Base-by-base conservation (phyloP, 2,113 vertebrate species). In the Microcebus ravelobensis region DNA sequence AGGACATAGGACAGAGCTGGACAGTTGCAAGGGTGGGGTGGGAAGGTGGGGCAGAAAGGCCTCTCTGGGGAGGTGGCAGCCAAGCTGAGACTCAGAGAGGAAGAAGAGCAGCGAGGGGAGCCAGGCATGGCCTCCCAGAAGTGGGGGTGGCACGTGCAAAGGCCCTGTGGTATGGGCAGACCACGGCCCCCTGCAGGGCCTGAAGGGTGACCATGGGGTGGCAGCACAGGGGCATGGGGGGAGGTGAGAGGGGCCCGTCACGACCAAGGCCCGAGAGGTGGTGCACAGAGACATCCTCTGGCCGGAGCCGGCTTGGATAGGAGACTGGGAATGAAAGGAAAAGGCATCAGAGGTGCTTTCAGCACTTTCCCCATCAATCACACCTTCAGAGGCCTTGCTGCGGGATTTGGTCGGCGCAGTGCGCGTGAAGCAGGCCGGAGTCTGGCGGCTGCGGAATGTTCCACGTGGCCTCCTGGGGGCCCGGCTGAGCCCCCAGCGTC, bases 401-500 rank as follows among this genome's bases (percentile, higher is more conserved):
- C 9, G 20, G 77, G 27, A 5, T 8, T 23, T 14, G 48, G n/a
- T 48, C 11, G 5, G 39, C 45, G 2, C 25, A 18, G 42, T 8
- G 1, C 52, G 9, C 6, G 0, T 8, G 31, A n/a, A 11, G 59
- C 67, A 20, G 55, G 2, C 34, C 48, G 1, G 80, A 5, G 23
- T 81, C 36, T 34, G 57, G 67, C 68, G 36, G 31, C 27, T 14
- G 9, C 61, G 21, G 18, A 5, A 2, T 11, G 2, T 57, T 14
- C 59, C 71, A 21, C 2, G 3, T 2, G 27, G 48, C 45, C 52
- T 42, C 31, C 6, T 25, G 1, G 0, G 67, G 5, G 42, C 21
- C 8, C 0, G 6, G 36, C 5, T 6, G 2, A 29, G 10, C 52
- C 50, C 11, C 13, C 0, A 0, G 13, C 0, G 48, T 89, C 1